phyloP scores from a whole-genome alignment of 2,113 vertebrate species.

The Xenopus laevis region DNA sequence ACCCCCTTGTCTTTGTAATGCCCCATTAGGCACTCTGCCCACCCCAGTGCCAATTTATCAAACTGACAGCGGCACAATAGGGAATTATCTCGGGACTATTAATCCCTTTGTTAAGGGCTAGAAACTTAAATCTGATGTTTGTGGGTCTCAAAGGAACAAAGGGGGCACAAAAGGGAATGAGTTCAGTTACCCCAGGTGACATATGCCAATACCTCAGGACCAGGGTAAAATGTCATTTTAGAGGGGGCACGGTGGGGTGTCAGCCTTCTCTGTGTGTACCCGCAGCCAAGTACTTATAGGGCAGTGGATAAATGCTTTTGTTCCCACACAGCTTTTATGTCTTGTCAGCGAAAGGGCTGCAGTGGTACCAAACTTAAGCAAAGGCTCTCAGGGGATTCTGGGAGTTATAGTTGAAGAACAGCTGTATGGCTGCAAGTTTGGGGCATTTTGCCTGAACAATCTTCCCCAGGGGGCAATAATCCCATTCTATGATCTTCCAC shows the following conservation, averaged over 20 bases:
- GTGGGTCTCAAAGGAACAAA: neutral
- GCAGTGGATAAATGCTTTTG: neutral
- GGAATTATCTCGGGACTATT: neutral
- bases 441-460: neutral
- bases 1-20: constrained; percentile 41
- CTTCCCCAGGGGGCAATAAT: neutral
- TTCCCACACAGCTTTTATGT: neutral
- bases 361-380: too few relatives aligned
- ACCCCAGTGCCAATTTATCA: constrained; percentile 29
- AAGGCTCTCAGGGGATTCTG: neutral
- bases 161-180: too few relatives aligned
- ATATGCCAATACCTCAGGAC: too few relatives aligned
- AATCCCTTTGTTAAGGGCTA: neutral
- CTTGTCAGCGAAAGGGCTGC: too few relatives aligned
- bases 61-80: too few relatives aligned
- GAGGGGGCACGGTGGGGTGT: too few relatives aligned
- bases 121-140: neutral
- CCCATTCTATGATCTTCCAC: neutral
- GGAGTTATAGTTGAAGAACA: neutral
- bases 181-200: neutral
- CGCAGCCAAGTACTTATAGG: too few relatives aligned
- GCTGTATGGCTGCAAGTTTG: neutral
- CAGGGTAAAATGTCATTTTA: too few relatives aligned
- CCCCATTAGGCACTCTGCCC: neutral
- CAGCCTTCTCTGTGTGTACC: too few relatives aligned